Evolutionary conservation across 1,140 invertebrate species (phyloP).

Genomic region (Stegodyphus dumicola): DNA sequence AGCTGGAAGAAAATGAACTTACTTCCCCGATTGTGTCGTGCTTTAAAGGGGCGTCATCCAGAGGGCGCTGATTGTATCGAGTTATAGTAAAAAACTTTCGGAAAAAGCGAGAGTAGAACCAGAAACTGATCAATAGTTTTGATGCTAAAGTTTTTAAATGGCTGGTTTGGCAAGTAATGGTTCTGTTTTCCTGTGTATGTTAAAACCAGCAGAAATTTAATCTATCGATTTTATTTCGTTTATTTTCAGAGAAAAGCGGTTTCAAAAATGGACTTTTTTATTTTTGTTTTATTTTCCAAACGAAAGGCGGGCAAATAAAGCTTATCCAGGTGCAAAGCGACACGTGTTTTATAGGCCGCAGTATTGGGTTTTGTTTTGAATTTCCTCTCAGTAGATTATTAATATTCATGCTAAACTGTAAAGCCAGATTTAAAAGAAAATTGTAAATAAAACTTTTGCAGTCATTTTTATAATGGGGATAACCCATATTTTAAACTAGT

Average conservation of each 20-base stretch:
- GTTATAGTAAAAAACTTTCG: not conserved
- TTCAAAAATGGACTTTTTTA: not conserved
- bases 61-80: not conserved
- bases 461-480: no score
- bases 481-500: no score
- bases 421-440: no score
- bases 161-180: conserved; percentile 21
- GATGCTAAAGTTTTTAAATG: conserved; percentile 35
- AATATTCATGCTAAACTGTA: no score
- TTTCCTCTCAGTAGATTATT: no score
- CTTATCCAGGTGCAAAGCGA: no score
- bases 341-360: no score
- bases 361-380: no score
- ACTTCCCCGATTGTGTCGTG: conserved; percentile 33
- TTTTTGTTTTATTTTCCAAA: not conserved
- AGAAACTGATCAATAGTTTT: conserved; percentile 25
- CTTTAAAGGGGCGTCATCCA: conserved; percentile 39
- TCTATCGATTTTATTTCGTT: conserved; percentile 25
- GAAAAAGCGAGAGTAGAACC: not conserved
- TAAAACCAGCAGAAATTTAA: conserved; percentile 24
- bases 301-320: no score
- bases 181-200: not conserved
- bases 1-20: conserved; percentile 42
- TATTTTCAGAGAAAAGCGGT: no score
- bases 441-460: no score